Conservation (phyloP, 2,113 vertebrate species). For the Chamaea fasciata region DNA sequence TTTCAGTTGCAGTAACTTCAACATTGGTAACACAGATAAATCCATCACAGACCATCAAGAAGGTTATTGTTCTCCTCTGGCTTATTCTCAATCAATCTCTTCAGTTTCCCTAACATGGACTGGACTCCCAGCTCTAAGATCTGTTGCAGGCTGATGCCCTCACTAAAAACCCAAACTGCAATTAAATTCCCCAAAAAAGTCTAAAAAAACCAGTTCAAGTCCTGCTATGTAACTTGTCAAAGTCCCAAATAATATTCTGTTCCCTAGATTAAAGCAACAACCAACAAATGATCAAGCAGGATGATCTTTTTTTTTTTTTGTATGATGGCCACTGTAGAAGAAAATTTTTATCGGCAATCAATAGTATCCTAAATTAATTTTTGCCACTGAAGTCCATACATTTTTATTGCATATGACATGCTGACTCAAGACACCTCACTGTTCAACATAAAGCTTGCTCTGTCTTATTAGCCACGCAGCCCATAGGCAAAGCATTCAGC, state of each 20-base stretch:
- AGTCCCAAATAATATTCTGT: neutral
- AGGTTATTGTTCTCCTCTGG: neutral
- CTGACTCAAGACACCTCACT: constrained; percentile 7
- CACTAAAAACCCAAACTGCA: neutral
- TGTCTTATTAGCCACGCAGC: neutral
- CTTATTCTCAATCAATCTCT: neutral
- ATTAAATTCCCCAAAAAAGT: neutral
- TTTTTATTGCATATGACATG: neutral
- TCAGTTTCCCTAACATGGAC: neutral
- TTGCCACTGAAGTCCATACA: neutral
- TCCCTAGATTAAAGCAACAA: neutral
- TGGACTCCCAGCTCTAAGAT: neutral
- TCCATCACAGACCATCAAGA: neutral
- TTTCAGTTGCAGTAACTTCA: neutral
- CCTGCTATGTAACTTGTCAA: neutral
- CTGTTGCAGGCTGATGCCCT: neutral
- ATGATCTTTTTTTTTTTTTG: accelerated
- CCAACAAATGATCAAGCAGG: neutral
- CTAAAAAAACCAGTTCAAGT: neutral
- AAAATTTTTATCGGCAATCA: neutral
- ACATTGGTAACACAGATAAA: neutral
- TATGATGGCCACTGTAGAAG: neutral
- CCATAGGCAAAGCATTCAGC: neutral
- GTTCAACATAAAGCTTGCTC: constrained; percentile 14
- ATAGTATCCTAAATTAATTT: neutral